Conservation (phyloP, 2,888 invertebrate genomes). For the Lithophane socia region DNA sequence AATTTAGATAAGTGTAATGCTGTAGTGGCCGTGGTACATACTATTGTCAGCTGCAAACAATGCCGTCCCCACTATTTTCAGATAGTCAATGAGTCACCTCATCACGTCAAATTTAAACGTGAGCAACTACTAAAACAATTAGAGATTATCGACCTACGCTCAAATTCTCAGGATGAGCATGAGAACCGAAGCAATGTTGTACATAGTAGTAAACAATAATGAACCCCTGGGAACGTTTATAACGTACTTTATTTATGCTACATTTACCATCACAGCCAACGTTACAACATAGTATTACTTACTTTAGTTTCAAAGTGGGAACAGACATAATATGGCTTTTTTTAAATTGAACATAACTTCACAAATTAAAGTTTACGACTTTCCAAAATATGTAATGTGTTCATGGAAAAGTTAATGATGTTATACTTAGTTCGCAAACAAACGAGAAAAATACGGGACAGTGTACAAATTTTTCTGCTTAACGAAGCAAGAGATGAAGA, state of each 20-base stretch:
- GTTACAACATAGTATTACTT: constrained; percentile 28
- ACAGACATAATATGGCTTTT: background rate
- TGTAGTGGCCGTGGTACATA: constrained; percentile 36
- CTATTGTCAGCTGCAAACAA: constrained; percentile 71
- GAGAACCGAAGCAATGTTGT: constrained; percentile 40
- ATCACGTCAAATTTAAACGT: constrained; percentile 65
- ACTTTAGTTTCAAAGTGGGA: background rate
- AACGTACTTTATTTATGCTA: constrained; percentile 18
- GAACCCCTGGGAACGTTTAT: constrained; percentile 28
- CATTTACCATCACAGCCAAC: constrained; percentile 32
- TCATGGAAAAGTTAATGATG: constrained; percentile 22
- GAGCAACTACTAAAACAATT: constrained; percentile 57
- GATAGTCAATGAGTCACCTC: constrained; percentile 77
- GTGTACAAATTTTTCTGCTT: constrained; percentile 4
- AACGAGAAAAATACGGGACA: constrained; percentile 5
- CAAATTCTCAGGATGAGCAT: constrained; percentile 53
- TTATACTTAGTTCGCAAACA: background rate
- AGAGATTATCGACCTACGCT: constrained; percentile 58
- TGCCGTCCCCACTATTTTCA: constrained; percentile 76
- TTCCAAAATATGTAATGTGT: constrained; percentile 3
- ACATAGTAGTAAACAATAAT: constrained; percentile 28
- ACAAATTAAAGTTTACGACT: constrained; percentile 10
- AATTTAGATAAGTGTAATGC: constrained; percentile 16
- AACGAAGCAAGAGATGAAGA: constrained; percentile 9
- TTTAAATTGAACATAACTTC: background rate